Evolutionary conservation across 2,888 invertebrate genomes (phyloP), one percentile per base, ranked within the genome.

Genomic region (Lapara coniferarum): DNA sequence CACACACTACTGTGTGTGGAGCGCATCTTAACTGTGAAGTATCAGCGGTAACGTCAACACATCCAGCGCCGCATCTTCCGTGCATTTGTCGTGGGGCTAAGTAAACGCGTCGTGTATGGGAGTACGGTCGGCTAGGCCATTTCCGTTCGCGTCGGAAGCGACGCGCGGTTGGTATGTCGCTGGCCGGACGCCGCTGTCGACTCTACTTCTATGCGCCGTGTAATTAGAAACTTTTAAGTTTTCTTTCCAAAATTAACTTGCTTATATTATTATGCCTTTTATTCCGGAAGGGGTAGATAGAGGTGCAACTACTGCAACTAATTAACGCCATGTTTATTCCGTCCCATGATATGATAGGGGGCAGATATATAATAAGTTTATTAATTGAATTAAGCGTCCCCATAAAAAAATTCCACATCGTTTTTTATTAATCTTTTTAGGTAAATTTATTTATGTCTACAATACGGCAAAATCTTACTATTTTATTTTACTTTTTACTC

Each of bases 21-120:
- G 37, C 51, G 57, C 37, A 13, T 6, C 25, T 12, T 10, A 44
- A 56, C 19, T 5, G 13, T 30, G 49, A 14, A 16, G n/a, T 25
- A 37, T 58, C 58, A n/a, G n/a, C 30, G 16, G n/a, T 49, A 57
- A 14, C 14, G 56, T 67, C 49, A 57, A 25, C 67, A 63, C 46
- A 63, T 55, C 37, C 68, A 55, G 46, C 51, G 16, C 16, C 14
- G 49, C 69, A 49, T 69, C 46, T 66, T 68, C 58, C 58, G 49
- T 63, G 37, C 53, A 69, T 69, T 69, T 69, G 63, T 69, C 66
- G 49, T 52, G 46, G 46, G 69, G 55, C 30, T 69, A 66, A 66
- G 69, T 66, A 53, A 69, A 69, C 49, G 46, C 46, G 49, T 69
- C n/a, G 66, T 12, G 46, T 16, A 58, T 16, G 49, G 51, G 44